A percentile compares a stretch with the other conserved stretches of the same genome.
Conservation (phyloP, 1,140 invertebrate species). For the Chrysopa pallens region DNA sequence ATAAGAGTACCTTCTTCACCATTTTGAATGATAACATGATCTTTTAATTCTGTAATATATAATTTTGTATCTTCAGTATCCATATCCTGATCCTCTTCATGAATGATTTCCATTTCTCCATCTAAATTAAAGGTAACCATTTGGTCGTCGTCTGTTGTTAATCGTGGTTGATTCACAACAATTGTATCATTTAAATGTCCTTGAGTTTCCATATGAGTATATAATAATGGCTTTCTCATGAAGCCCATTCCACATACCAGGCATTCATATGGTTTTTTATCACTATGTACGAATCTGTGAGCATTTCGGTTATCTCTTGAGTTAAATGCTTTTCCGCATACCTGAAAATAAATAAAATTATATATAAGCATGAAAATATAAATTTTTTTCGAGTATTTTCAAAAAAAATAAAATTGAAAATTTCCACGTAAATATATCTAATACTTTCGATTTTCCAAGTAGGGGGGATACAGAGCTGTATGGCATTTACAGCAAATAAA, state of each 20-base stretch:
- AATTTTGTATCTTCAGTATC: conserved; percentile 25
- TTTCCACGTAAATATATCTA: too few species aligned
- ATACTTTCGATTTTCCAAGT: too few species aligned
- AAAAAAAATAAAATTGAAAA: too few species aligned
- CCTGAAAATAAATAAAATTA: conserved; percentile 21
- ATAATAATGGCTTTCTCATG: conserved; percentile 64
- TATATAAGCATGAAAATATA: too few species aligned
- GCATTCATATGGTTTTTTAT: conserved; percentile 75
- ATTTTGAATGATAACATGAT: conserved; percentile 29
- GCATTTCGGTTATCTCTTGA: conserved; percentile 70
- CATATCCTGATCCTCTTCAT: conserved; percentile 14
- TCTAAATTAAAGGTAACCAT: conserved; percentile 22
- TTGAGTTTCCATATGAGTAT: conserved; percentile 51
- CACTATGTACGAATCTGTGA: conserved; percentile 66
- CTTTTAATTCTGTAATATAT: conserved; percentile 33
- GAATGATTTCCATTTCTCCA: conserved; percentile 17
- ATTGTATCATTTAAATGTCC: conserved; percentile 46
- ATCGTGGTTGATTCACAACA: conserved; percentile 56
- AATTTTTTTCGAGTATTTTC: too few species aligned
- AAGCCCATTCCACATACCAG: conserved; percentile 60
- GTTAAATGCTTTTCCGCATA: conserved; percentile 75
- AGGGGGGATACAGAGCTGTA: too few species aligned
- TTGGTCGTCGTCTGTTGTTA: conserved; percentile 37
- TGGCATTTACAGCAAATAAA: too few species aligned
- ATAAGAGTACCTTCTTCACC: conserved; percentile 19